Conservation (phyloP, 2,888 invertebrate genomes). For the Unio delphinus region DNA sequence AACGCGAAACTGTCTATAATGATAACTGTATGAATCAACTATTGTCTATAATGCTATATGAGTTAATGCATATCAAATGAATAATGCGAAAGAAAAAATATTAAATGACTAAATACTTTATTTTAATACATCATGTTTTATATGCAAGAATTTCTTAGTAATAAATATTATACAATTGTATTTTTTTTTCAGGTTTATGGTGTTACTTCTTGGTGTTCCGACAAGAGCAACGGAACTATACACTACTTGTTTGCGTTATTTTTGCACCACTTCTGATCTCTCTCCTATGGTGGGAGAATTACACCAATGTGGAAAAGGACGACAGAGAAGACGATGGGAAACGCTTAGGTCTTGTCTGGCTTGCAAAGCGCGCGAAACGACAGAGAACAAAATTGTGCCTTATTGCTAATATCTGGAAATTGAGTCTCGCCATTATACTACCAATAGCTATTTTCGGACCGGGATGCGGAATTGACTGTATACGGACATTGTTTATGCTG, state of each 20-base stretch:
- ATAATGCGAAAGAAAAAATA: too few species aligned
- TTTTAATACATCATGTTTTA: too few species aligned
- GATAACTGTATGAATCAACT: too few species aligned
- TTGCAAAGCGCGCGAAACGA: slow-evolving; percentile 29
- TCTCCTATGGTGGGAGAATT: slow-evolving; percentile 98
- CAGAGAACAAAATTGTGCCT: slow-evolving; percentile 33
- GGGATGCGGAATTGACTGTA: slow-evolving; percentile 21
- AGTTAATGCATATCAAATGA: too few species aligned
- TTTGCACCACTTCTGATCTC: slow-evolving; percentile 79
- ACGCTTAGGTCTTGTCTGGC: slow-evolving; percentile 17
- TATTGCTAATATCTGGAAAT: slow-evolving; percentile 43
- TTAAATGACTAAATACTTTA: too few species aligned
- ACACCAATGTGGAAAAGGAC: slow-evolving; percentile 74
- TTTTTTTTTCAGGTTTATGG: slow-evolving; percentile 15
- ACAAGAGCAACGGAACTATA: slow-evolving; percentile 5
- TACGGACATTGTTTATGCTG: slow-evolving; percentile 33
- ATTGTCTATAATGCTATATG: too few species aligned
- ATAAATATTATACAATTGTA: too few species aligned
- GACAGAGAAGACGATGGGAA: slow-evolving; percentile 5
- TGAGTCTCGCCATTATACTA: slow-evolving; percentile 40
- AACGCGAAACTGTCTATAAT: too few species aligned
- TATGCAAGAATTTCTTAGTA: too few species aligned
- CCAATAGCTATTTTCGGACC: slow-evolving; percentile 38
- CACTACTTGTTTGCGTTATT: slow-evolving; percentile 81
- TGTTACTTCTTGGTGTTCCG: slow-evolving; percentile 18